phyloP scores from a whole-genome alignment of 1,140 invertebrate genomes.

The Drosophila mojavensis region DNA sequence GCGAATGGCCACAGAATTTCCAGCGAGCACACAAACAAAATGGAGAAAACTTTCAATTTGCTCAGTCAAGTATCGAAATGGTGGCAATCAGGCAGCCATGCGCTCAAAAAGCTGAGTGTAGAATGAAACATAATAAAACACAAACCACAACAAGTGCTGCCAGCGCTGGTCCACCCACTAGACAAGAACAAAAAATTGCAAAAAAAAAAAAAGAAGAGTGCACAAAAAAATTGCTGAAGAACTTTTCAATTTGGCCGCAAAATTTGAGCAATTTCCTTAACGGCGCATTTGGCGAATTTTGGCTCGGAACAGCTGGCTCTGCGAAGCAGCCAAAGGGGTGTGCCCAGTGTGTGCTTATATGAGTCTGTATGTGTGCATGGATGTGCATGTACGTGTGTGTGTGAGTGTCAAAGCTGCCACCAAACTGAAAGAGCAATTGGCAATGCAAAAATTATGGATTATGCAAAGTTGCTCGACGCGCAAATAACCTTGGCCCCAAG shows the following conservation, averaged over 20 bases:
- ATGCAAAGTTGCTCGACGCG: conserved; percentile 47
- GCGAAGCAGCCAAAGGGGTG: neutral
- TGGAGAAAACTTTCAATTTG: conserved; percentile 69
- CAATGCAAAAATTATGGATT: conserved; percentile 71
- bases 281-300: conserved; percentile 13
- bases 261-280: conserved; percentile 69
- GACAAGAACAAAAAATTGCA: conserved; percentile 11
- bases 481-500: neutral
- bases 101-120: conserved; percentile 23
- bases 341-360: neutral
- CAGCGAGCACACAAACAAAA: conserved; percentile 30
- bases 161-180: conserved; percentile 15
- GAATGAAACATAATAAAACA: conserved; percentile 69
- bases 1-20: conserved; percentile 44
- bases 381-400: neutral
- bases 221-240: conserved; percentile 37
- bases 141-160: conserved; percentile 43
- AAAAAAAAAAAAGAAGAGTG: conserved; percentile 23
- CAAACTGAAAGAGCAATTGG: conserved; percentile 27
- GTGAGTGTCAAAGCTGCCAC: conserved; percentile 3
- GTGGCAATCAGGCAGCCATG: conserved; percentile 53
- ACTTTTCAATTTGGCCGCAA: conserved; percentile 74
- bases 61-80: conserved; percentile 61
- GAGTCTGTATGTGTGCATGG: neutral
- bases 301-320: neutral